A percentile compares a stretch with the other conserved stretches of the same genome.
Evolutionary conservation across 2,888 invertebrate genomes (phyloP).

Genomic region (Tipula vernalis): DNA sequence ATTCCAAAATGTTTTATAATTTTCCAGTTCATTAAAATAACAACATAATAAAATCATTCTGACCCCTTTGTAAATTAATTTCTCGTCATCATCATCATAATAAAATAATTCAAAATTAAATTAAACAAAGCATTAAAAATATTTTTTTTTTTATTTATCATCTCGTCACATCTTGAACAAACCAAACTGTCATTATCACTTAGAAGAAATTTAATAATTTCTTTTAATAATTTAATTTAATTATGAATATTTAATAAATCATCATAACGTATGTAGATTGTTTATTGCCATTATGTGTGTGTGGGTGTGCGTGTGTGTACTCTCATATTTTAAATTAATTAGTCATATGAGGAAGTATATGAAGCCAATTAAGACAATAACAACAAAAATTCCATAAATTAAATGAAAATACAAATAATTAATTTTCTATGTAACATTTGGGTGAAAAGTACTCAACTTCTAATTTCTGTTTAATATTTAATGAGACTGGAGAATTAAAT

Average conservation of each 20-base stretch:
- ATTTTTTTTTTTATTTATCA: not conserved
- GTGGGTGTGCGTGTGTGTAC: not conserved
- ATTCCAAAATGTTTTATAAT: not conserved
- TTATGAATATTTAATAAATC: not conserved
- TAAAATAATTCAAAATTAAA: not conserved
- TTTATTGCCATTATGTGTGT: not conserved
- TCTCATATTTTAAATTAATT: not conserved
- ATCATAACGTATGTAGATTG: not conserved
- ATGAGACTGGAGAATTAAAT: not conserved
- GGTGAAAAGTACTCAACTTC: not conserved
- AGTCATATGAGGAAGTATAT: not conserved
- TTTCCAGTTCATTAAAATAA: not conserved
- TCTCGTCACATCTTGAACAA: not conserved
- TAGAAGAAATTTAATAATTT: not conserved
- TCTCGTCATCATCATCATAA: not conserved
- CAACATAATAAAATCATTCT: not conserved
- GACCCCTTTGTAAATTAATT: not conserved
- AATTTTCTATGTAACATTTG: not conserved
- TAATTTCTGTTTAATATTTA: not conserved
- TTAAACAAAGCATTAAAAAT: not conserved
- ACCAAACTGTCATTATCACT: not conserved
- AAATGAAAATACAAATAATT: not conserved
- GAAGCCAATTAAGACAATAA: not conserved
- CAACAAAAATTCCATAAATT: not conserved
- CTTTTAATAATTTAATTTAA: not conserved